Evolutionary conservation across 2,797 vertebrate genomes (phyloP).

Genomic region (Acanthurus leucopareius): DNA sequence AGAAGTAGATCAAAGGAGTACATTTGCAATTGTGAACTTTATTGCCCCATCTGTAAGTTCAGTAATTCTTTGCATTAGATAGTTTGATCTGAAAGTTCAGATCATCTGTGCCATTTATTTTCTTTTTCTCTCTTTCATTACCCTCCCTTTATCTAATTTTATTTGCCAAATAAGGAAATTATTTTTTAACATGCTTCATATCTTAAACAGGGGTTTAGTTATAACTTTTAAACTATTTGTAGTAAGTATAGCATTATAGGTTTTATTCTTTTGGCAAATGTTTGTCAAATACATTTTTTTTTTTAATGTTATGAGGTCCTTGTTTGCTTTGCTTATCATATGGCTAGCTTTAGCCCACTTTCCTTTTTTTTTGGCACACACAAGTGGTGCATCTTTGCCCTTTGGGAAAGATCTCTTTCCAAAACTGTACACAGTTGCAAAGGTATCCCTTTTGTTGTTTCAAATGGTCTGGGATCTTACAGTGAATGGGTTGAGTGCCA

Average conservation of each 20-base stretch:
- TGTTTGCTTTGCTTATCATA: constrained; percentile 43
- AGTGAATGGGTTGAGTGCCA: constrained; percentile 69
- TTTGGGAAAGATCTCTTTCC: constrained; percentile 45
- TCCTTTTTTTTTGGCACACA: constrained; percentile 25
- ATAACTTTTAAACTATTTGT: constrained; percentile 62
- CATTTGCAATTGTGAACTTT: constrained; percentile 77
- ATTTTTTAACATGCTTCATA: constrained; percentile 65
- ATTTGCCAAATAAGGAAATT: constrained; percentile 76
- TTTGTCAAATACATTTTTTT: constrained; percentile 46
- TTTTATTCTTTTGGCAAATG: constrained; percentile 61
- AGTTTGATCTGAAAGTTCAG: constrained; percentile 59
- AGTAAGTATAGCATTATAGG: constrained; percentile 53
- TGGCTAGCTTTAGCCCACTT: constrained; percentile 33
- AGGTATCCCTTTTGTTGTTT: constrained; percentile 65
- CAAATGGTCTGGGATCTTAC: constrained; percentile 55
- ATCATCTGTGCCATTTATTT: constrained; percentile 76
- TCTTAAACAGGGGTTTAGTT: constrained; percentile 59
- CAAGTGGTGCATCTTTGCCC: constrained; percentile 43
- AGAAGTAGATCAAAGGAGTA: constrained; percentile 72
- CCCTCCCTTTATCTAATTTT: constrained; percentile 45
- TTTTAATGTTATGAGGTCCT: constrained; percentile 55
- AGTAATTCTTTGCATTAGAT: constrained; percentile 52
- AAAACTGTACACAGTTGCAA: constrained; percentile 70
- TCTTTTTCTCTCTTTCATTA: constrained; percentile 21
- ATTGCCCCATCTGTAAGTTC: constrained; percentile 39